Conservation (phyloP, 2,797 vertebrate species). For the Anguilla marmorata region DNA sequence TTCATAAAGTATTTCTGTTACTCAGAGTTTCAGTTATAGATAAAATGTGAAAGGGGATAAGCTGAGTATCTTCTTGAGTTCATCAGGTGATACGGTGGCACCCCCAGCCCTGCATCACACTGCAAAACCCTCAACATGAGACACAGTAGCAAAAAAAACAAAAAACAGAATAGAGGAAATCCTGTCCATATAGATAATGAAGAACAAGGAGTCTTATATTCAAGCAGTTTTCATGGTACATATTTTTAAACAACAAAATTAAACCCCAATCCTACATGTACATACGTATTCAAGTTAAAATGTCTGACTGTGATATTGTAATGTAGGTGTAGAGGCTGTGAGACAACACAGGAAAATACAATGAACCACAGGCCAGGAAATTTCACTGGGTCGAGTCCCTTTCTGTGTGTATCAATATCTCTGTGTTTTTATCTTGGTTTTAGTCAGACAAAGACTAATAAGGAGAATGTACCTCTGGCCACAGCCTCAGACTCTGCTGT, state of each 20-base stretch:
- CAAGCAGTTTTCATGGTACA: too few relatives aligned
- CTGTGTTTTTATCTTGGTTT: slow-evolving; percentile 47
- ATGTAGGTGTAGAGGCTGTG: neutral
- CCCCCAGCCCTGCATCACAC: too few relatives aligned
- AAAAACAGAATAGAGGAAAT: neutral
- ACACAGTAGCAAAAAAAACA: neutral
- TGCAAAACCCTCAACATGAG: neutral
- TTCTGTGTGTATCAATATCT: slow-evolving; percentile 31
- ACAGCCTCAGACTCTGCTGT: slow-evolving; percentile 32
- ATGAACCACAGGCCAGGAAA: neutral
- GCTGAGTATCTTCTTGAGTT: neutral
- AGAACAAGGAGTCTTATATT: too few relatives aligned
- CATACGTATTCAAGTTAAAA: too few relatives aligned
- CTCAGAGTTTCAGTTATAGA: too few relatives aligned
- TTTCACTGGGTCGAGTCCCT: slow-evolving; percentile 23
- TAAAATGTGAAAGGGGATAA: too few relatives aligned
- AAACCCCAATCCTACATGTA: too few relatives aligned
- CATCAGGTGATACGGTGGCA: neutral
- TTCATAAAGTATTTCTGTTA: too few relatives aligned
- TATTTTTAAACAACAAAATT: too few relatives aligned
- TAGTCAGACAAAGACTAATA: slow-evolving; percentile 51
- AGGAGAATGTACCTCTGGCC: slow-evolving; percentile 36
- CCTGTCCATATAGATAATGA: too few relatives aligned
- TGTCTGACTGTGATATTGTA: neutral
- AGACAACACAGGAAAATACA: neutral